Evolutionary conservation across 2,888 invertebrate genomes (phyloP), one percentile per base, ranked within the genome.

Genomic region (Thumatha senex): DNA sequence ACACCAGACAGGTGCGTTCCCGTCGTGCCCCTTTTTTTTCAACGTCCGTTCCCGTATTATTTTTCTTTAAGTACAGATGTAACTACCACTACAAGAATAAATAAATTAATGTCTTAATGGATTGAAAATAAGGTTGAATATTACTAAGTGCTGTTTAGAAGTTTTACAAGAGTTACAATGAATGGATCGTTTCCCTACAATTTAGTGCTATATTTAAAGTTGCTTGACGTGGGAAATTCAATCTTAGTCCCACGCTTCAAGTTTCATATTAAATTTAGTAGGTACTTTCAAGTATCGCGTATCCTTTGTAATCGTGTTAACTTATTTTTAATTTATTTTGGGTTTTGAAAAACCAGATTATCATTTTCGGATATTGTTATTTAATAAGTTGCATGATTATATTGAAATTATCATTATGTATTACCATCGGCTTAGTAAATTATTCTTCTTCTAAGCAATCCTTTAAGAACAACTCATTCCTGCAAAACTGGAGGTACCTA

Each of bases 1-100:
- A 89, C 88, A 85, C 85, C 78, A 86, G 90, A 89, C 91, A 91
- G 90, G 91, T 90, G 90, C 84, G 89, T 89, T 89, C 89, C 88
- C 84, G 85, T 80, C 87, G 87, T 86, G 88, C 86, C 89, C 88
- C 88, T 89, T 89, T 90, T n/a, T 89, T 89, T 66, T 63, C 80
- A 86, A 89, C 90, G 91, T 91, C 90, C 90, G 88, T 89, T 88
- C 84, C 80, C 78, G 76, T 74, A 71, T 67, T 63, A 68, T 69
- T 58, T 62, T 44, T 60, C 48, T 47, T 54, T 51, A 61, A 58
- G 56, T 67, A 75, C 80, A 70, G 61, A 69, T 72, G 40, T 66
- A 80, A 72, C 58, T 58, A 52, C 61, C 67, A 36, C 8, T 46
- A 13, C 40, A 44, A 33, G 13, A 24, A 13, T 44, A 55, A 12